Evolutionary conservation across 2,797 vertebrate species (phyloP).

Genomic region (Myotis daubentonii): DNA sequence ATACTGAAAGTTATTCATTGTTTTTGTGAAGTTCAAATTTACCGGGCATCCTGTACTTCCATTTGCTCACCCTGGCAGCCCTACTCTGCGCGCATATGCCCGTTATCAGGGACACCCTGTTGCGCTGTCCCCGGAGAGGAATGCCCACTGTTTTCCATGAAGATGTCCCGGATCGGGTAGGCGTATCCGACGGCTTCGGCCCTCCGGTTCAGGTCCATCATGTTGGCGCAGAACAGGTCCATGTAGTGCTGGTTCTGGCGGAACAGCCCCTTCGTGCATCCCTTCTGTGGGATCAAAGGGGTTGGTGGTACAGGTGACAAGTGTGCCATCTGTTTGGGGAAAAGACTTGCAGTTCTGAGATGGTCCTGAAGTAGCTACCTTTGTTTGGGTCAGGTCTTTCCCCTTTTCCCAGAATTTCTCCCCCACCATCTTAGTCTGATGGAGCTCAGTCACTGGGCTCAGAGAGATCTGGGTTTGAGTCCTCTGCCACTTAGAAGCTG

Average conservation of each 20-base stretch:
- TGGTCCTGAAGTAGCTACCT: background rate
- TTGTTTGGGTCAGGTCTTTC: background rate
- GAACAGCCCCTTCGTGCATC: slow-evolving; percentile 87
- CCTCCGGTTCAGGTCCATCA: slow-evolving; percentile 91
- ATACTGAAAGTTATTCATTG: background rate
- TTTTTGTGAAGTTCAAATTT: background rate
- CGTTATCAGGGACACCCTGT: background rate
- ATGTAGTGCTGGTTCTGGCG: slow-evolving; percentile 85
- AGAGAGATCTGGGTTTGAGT: background rate
- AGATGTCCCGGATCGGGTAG: slow-evolving; percentile 87
- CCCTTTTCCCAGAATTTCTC: background rate
- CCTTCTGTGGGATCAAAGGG: slow-evolving; percentile 83
- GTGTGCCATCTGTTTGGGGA: background rate
- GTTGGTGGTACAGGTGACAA: background rate
- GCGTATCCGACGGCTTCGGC: slow-evolving; percentile 80
- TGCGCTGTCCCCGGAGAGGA: background rate
- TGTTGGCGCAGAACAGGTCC: slow-evolving; percentile 91
- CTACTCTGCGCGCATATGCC: fast-evolving
- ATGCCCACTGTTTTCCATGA: slow-evolving; percentile 92
- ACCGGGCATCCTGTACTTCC: background rate
- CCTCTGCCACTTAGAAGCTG: background rate
- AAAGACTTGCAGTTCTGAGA: background rate
- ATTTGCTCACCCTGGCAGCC: background rate
- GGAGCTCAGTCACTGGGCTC: background rate
- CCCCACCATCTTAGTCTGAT: background rate